A percentile compares a stretch with the other conserved stretches of the same genome.
These are phyloP conservation scores for Euplexia lucipara DNA, from an alignment of 2,888 invertebrate genomes.

Conservation along the genomic window DNA sequence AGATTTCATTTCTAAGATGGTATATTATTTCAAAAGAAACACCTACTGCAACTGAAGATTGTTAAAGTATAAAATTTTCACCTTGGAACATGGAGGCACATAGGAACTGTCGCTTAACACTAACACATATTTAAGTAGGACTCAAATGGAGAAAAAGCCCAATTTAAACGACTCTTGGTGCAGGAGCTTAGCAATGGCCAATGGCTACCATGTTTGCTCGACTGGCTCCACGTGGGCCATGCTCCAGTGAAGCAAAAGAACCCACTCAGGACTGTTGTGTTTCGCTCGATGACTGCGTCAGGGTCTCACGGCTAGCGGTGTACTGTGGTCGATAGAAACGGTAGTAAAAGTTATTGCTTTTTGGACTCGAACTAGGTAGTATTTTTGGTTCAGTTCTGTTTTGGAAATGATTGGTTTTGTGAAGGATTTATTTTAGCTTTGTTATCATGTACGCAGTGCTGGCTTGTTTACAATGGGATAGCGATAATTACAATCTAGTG, in stretches of 20 bases:
- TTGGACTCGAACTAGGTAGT: slow-evolving; percentile 21
- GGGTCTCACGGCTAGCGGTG: slow-evolving; percentile 48
- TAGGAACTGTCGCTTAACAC: too few relatives aligned
- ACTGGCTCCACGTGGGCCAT: slow-evolving; percentile 71
- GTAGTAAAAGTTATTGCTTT: slow-evolving; percentile 59
- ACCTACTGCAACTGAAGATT: too few relatives aligned
- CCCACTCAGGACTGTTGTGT: slow-evolving; percentile 58
- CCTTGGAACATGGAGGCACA: too few relatives aligned
- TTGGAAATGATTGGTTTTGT: neutral
- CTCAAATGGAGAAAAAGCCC: neutral
- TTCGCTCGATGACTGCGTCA: slow-evolving; percentile 65
- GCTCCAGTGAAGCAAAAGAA: slow-evolving; percentile 72
- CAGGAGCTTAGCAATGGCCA: slow-evolving; percentile 8
- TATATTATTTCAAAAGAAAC: too few relatives aligned
- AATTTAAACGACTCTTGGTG: neutral
- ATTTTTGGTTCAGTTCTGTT: slow-evolving; percentile 12
- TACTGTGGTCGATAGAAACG: slow-evolving; percentile 46
- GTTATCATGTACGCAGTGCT: slow-evolving; percentile 5
- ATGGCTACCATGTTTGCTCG: slow-evolving; percentile 47
- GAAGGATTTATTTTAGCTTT: neutral
- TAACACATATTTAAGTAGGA: neutral
- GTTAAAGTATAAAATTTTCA: too few relatives aligned
- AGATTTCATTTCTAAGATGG: too few relatives aligned
- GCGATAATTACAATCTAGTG: too few relatives aligned
- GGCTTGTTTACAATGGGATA: neutral